These are phyloP conservation scores for Poeciliopsis presidionis DNA, from an alignment of 2,797 vertebrate genomes.

Conservation along the genomic window DNA sequence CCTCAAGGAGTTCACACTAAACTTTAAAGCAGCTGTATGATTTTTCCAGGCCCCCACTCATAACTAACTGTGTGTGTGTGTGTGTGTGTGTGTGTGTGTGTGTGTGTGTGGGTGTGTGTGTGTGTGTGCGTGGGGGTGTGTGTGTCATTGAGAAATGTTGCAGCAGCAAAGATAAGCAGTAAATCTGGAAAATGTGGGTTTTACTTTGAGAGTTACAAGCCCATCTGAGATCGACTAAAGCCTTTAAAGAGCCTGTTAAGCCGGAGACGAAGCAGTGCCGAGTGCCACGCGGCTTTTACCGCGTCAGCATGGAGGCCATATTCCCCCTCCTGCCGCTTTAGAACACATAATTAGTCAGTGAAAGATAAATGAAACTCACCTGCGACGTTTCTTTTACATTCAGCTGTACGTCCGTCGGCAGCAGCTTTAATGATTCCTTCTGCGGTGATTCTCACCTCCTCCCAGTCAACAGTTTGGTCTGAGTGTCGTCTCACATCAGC, in stretches of 20 bases:
- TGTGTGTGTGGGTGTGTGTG: no score
- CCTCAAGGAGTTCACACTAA: neutral
- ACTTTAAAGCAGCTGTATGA: neutral
- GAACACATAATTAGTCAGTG: conserved; percentile 30
- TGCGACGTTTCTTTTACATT: conserved; percentile 5
- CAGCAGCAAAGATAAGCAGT: conserved; percentile 6
- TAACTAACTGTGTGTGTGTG: no score
- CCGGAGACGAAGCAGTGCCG: neutral
- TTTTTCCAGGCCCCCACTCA: neutral
- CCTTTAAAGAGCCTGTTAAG: conserved; percentile 30
- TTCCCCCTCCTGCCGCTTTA: conserved; percentile 29
- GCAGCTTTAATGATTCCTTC: conserved; percentile 48
- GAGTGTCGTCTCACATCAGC: conserved; percentile 63
- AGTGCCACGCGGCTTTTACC: conserved; percentile 17
- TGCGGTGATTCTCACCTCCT: conserved; percentile 36
- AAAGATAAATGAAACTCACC: conserved; percentile 31
- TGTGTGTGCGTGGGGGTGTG: no score
- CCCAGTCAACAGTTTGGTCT: conserved; percentile 51
- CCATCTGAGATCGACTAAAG: conserved; percentile 22
- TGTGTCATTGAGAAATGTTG: neutral
- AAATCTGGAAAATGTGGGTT: conserved; percentile 9
- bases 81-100: no score
- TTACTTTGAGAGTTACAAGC: conserved; percentile 15
- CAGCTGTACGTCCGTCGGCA: conserved; percentile 41
- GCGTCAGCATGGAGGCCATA: conserved; percentile 33